These are phyloP conservation scores for Homarus americanus DNA, from an alignment of 1,140 invertebrate genomes.

Conservation along the genomic window DNA sequence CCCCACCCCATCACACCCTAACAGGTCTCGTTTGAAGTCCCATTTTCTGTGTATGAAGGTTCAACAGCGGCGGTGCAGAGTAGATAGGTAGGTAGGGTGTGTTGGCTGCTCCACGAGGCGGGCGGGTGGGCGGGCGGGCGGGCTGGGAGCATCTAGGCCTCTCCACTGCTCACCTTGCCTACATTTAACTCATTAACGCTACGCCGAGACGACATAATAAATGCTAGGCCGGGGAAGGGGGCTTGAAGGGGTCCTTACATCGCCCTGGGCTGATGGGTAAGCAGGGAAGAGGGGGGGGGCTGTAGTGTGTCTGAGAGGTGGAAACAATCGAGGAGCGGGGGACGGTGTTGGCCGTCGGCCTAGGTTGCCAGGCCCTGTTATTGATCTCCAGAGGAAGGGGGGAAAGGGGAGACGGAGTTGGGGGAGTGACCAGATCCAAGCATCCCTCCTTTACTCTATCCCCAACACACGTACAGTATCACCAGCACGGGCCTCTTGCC, in stretches of 20 bases:
- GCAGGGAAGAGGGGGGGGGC: not conserved
- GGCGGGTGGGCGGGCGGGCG: not conserved
- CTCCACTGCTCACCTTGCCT: not conserved
- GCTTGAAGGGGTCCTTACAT: too few species aligned
- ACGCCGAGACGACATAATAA: too few species aligned
- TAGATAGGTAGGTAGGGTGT: too few species aligned
- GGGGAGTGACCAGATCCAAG: not conserved
- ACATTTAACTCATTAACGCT: too few species aligned
- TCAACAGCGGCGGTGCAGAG: too few species aligned
- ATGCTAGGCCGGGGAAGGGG: too few species aligned
- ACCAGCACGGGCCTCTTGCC: not conserved
- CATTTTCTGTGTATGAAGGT: slow-evolving; percentile 4
- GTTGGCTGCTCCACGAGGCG: not conserved
- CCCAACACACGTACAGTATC: not conserved
- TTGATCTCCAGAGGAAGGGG: slow-evolving; percentile 27
- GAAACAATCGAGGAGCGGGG: not conserved
- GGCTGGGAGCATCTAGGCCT: not conserved
- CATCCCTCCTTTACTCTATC: not conserved
- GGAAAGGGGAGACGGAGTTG: too few species aligned
- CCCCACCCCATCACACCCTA: too few species aligned
- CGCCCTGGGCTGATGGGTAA: too few species aligned
- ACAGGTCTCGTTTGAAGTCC: not conserved
- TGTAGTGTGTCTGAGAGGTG: not conserved
- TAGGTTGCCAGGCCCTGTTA: slow-evolving; percentile 32
- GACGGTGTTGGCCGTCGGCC: slow-evolving; percentile 33